phyloP scores from a whole-genome alignment of 2,797 vertebrate species.

The Fistularia commersonii region DNA sequence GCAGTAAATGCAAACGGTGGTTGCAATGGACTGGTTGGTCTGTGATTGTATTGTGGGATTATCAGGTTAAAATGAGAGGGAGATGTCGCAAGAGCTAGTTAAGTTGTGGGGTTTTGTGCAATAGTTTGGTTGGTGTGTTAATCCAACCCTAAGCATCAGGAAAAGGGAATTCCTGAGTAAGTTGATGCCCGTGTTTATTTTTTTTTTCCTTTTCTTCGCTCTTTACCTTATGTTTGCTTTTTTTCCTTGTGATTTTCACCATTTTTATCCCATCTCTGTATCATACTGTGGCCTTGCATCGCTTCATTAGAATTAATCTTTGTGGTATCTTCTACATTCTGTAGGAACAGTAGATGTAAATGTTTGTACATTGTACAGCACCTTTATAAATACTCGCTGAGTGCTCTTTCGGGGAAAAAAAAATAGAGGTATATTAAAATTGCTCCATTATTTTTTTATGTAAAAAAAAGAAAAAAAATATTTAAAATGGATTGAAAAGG shows the following conservation, averaged over 20 bases:
- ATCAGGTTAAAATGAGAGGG: slow-evolving; percentile 30
- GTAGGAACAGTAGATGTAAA: slow-evolving; percentile 88
- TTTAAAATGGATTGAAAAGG: slow-evolving; percentile 70
- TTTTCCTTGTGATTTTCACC: slow-evolving; percentile 27
- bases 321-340: slow-evolving; percentile 76
- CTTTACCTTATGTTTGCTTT: slow-evolving; percentile 30
- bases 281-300: slow-evolving; percentile 87
- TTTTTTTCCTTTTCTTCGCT: neutral
- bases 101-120: slow-evolving; percentile 50
- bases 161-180: slow-evolving; percentile 29
- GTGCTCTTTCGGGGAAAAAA: slow-evolving; percentile 78
- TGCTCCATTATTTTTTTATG: slow-evolving; percentile 98
- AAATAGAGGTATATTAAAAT: slow-evolving; percentile 91
- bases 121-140: slow-evolving; percentile 51
- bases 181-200: slow-evolving; percentile 9
- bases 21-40: slow-evolving; percentile 3
- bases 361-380: slow-evolving; percentile 99
- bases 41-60: slow-evolving; percentile 34
- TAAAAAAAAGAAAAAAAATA: slow-evolving; percentile 77
- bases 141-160: slow-evolving; percentile 43
- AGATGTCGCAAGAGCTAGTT: slow-evolving; percentile 26
- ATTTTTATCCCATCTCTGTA: slow-evolving; percentile 59
- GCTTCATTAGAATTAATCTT: slow-evolving; percentile 71
- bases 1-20: slow-evolving; percentile 8
- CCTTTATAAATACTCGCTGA: slow-evolving; percentile 93